Base-by-base conservation (phyloP, 2,888 invertebrate genomes). In the Ethmia dodecea region DNA sequence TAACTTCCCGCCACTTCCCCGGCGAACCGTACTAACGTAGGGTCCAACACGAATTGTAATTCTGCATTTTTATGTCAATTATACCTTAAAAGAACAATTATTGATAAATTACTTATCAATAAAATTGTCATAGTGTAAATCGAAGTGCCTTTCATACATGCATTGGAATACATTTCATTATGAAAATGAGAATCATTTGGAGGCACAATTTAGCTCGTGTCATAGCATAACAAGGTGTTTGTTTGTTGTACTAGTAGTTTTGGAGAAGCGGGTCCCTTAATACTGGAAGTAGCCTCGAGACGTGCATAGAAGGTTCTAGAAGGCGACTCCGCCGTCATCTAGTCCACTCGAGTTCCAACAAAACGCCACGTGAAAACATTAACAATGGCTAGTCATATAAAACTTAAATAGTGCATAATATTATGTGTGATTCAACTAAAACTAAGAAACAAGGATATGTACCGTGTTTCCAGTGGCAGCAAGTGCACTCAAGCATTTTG, bases 41-140 rank as follows among this genome's bases (percentile, higher is more conserved):
- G n/a, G n/a, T n/a, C n/a, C n/a, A n/a, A n/a, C n/a, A n/a, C n/a
- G 22, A 22, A 22, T 22, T 22, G 22, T n/a, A 11, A 76, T 77
- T 79, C 76, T 83, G 77, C 80, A 78, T 71, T 74, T 72, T 65
- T 73, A 73, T 65, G 65, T 64, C 65, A 69, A 64, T 60, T 49
- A 55, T 60, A 63, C 66, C 67, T 70, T 64, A 68, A 43, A n/a
- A 62, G 49, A 70, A 66, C 60, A 62, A 52, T 63, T 60, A 72
- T 62, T 64, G 67, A 73, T 69, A 70, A 59, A 53, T 42, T 41
- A 48, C 43, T 52, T 56, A 67, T 56, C 57, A 64, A 66, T 52
- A 55, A 56, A 53, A 55, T 60, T 60, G 65, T 72, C 62, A 62
- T 56, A 60, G 44, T 59, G 52, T 48, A 51, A 60, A 51, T 56